These are phyloP conservation scores for Tauraco erythrolophus DNA, from an alignment of 2,113 vertebrate genomes.

Conservation along the genomic window DNA sequence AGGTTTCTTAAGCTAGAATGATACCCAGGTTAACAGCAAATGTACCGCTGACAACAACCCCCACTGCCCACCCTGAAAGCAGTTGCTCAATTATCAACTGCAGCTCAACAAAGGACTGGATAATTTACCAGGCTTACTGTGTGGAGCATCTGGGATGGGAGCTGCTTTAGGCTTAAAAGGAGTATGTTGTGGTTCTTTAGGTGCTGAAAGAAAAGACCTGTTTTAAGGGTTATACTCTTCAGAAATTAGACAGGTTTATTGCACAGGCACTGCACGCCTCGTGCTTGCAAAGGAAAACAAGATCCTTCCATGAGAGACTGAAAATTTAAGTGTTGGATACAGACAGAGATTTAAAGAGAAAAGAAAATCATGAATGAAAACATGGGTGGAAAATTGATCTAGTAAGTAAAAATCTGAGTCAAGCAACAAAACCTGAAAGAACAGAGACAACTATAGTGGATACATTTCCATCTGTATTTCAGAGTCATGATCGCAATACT, in stretches of 20 bases:
- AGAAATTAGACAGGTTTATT: neutral
- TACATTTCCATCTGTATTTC: neutral
- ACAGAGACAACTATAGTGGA: neutral
- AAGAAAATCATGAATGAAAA: neutral
- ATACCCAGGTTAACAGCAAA: neutral
- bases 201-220: slow-evolving; percentile 68
- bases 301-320: neutral
- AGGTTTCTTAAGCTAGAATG: neutral
- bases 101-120: slow-evolving; percentile 1
- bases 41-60: neutral
- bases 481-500: neutral
- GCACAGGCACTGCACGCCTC: neutral
- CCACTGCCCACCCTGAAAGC: neutral
- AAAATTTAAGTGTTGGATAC: neutral
- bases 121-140: slow-evolving; percentile 75
- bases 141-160: slow-evolving; percentile 40
- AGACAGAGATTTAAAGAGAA: neutral
- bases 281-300: neutral
- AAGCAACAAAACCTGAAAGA: neutral
- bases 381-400: neutral
- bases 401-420: neutral
- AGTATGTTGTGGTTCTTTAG: slow-evolving; percentile 48
- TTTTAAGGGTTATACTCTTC: neutral
- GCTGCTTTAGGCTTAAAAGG: slow-evolving; percentile 56
- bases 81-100: neutral